Percentiles rank a stretch among this genome's conserved stretches.
Evolutionary conservation across 2,888 invertebrate species (phyloP).

Genomic region (Tiphia femorata): DNA sequence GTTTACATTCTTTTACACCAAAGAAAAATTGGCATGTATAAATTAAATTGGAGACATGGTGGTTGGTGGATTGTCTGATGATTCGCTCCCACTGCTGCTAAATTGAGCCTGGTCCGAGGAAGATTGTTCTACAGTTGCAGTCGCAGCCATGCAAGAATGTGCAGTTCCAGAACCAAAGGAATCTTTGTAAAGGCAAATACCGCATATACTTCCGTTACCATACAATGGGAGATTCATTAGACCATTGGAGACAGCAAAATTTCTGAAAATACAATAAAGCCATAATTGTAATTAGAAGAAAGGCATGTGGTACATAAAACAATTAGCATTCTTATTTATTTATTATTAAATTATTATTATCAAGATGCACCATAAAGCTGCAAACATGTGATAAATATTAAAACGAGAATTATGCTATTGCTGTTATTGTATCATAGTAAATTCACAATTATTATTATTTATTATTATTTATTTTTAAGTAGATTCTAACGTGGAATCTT

Average conservation of each 20-base stretch:
- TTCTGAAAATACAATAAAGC: constrained; percentile 57
- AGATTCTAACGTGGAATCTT: too few species aligned
- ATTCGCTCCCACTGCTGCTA: constrained; percentile 50
- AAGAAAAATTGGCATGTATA: neutral
- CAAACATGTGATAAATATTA: too few species aligned
- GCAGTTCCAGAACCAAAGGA: constrained; percentile 31
- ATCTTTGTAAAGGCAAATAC: constrained; percentile 58
- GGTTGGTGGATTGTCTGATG: constrained; percentile 48
- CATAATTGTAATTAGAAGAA: too few species aligned
- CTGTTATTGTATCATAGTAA: too few species aligned
- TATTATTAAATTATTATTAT: too few species aligned
- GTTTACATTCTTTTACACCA: neutral
- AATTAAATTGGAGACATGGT: constrained; percentile 40
- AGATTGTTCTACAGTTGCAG: constrained; percentile 23
- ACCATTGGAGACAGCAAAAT: constrained; percentile 60
- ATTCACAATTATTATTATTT: too few species aligned
- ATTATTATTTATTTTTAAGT: too few species aligned
- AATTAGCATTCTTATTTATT: too few species aligned
- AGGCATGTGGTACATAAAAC: too few species aligned
- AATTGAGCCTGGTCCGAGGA: constrained; percentile 34
- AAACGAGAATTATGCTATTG: too few species aligned
- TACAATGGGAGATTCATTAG: constrained; percentile 57
- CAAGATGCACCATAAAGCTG: too few species aligned
- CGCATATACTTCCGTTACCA: constrained; percentile 50
- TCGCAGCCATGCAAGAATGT: constrained; percentile 43